These are phyloP conservation scores for Drosophila meridiana DNA, from an alignment of 2,888 invertebrate species.

Conservation along the genomic window DNA sequence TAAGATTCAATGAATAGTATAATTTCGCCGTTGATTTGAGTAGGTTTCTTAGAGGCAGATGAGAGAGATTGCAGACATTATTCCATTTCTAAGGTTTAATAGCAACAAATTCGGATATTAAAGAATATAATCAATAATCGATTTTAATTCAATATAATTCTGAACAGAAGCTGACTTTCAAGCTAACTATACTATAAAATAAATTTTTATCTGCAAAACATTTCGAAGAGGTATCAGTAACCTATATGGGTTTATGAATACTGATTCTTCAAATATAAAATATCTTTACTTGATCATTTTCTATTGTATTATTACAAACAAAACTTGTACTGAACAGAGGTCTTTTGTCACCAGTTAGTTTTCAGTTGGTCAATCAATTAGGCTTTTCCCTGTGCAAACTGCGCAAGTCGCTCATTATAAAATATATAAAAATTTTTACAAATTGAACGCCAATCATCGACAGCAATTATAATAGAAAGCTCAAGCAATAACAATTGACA, in stretches of 20 bases:
- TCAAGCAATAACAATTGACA: conserved; percentile 2
- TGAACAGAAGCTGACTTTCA: background rate
- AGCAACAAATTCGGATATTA: background rate
- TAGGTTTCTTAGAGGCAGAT: background rate
- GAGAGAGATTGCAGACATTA: no score
- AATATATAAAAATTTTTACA: conserved; percentile 1
- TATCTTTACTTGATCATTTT: background rate
- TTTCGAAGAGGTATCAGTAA: background rate
- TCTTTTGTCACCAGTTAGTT: background rate
- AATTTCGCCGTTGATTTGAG: background rate
- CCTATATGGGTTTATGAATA: background rate
- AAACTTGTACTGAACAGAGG: background rate
- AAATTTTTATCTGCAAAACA: background rate
- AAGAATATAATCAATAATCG: background rate
- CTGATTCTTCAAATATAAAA: background rate
- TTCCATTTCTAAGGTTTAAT: background rate
- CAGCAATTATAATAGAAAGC: conserved; percentile 8
- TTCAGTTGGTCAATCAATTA: background rate
- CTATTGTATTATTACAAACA: background rate
- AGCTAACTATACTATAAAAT: background rate
- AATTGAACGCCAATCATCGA: conserved; percentile 3
- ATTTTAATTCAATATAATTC: background rate
- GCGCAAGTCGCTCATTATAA: background rate
- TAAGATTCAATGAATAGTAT: no score
- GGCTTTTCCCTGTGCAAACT: background rate